Percentiles rank a stretch among this genome's conserved stretches.
Evolutionary conservation across 2,888 invertebrate genomes (phyloP).

Genomic region (Cenopis cana): DNA sequence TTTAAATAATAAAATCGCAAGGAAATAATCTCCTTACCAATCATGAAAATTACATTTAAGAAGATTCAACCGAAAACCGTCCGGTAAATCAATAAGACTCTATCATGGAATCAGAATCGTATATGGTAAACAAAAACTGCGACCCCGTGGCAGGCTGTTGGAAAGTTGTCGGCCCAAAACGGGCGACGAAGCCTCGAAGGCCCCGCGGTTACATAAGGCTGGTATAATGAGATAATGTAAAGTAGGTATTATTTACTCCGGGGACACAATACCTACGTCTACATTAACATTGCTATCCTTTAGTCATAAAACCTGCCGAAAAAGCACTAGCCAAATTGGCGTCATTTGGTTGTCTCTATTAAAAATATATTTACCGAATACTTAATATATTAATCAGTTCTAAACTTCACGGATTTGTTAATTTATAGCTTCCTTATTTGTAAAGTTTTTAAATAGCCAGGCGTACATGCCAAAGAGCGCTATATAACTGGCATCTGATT

Average conservation of each 20-base stretch:
- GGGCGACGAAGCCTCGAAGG: slow-evolving; percentile 55
- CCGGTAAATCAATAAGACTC: slow-evolving; percentile 32
- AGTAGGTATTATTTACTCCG: slow-evolving; percentile 10
- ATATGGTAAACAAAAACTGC: slow-evolving; percentile 57
- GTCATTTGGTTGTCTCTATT: no score
- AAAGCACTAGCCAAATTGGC: no score
- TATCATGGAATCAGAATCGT: slow-evolving; percentile 50
- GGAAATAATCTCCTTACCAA: not conserved
- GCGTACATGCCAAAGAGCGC: not conserved
- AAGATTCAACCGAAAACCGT: slow-evolving; percentile 11
- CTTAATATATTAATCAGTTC: no score
- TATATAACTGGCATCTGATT: not conserved
- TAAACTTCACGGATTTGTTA: not conserved
- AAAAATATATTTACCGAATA: no score
- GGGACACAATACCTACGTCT: not conserved
- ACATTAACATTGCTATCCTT: not conserved
- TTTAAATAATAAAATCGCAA: not conserved
- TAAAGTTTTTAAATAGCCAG: not conserved
- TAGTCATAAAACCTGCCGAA: not conserved
- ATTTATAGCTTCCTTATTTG: not conserved
- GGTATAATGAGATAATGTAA: not conserved
- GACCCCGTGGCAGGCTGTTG: slow-evolving; percentile 60
- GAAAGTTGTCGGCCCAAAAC: slow-evolving; percentile 72
- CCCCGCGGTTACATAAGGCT: slow-evolving; percentile 29
- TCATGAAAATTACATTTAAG: not conserved